Base-by-base conservation (phyloP, 2,888 invertebrate genomes). In the Leptura quadrifasciata region DNA sequence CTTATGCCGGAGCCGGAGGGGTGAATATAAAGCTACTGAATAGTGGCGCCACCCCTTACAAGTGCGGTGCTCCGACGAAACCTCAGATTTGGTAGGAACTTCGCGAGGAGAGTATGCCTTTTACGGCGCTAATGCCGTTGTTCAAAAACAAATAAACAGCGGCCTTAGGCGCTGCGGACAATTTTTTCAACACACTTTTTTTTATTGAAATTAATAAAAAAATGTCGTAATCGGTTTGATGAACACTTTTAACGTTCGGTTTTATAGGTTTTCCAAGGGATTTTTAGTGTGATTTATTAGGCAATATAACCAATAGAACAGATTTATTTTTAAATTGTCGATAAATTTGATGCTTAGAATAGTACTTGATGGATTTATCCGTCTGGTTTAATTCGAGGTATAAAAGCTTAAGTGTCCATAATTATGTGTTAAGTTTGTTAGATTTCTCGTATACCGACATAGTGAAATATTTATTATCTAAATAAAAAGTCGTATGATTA, bases 201-300 rank as follows among this genome's bases (percentile, higher is more conserved):
- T 78, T 80, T 72, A 80, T 76, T 70, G 76, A 31, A 52, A 72
- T 74, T 68, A 67, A 78, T 76, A 76, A 74, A 76, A 75, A 74
- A 24, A 5, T 17, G 27, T 24, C 27, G 24, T 52, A 21, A 39
- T 27, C n/a, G 67, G 27, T 17, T 17, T 65, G 35, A 65, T 18
- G 67, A 21, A 18, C n/a, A 18, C 58, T 58, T 69, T 69, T 63
- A 63, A 69, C 58, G 69, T 21, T 15, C 2, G 18, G 6, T 57
- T 69, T 55, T 69, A 58, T 58, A 20, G 35, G 69, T 57, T 20
- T 39, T 21, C 58, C 39, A 58, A 39, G 58, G 67, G 69, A 58
- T 35, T 63, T n/a, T 20, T 0, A 60, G 9, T 6, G 35, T 69
- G 69, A 69, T 69, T 69, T 69, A 69, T 58, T 39, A 21, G 39